Conservation (phyloP, 2,797 vertebrate species). For the Avahi laniger region DNA sequence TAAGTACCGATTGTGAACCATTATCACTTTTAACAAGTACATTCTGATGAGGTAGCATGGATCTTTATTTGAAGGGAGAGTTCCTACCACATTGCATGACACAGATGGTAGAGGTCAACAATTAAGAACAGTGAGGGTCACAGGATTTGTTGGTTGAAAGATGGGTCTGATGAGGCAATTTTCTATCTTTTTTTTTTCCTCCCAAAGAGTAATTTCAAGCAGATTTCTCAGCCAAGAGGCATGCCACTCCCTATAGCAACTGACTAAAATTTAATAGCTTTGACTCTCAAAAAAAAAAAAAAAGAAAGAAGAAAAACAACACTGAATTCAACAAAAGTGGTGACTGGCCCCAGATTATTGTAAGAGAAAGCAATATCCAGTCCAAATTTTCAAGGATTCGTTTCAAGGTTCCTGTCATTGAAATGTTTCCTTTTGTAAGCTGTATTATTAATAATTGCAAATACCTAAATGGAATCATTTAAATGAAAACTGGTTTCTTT, state of each 20-base stretch:
- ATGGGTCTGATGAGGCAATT: conserved; percentile 75
- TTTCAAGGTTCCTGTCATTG: conserved; percentile 72
- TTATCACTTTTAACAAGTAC: conserved; percentile 73
- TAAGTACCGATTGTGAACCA: conserved; percentile 60
- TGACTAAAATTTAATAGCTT: conserved; percentile 62
- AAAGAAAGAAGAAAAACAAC: neutral
- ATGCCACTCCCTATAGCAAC: conserved; percentile 61
- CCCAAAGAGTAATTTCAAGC: conserved; percentile 62
- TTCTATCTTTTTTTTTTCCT: conserved; percentile 59
- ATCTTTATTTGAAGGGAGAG: conserved; percentile 65
- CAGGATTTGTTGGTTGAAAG: conserved; percentile 74
- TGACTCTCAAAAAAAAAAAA: neutral
- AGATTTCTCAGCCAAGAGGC: conserved; percentile 62
- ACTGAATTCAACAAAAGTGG: conserved; percentile 56
- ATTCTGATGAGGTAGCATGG: conserved; percentile 69
- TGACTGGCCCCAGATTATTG: conserved; percentile 12
- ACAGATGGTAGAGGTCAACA: conserved; percentile 66
- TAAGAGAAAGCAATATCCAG: conserved; percentile 13
- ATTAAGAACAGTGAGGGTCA: conserved; percentile 67
- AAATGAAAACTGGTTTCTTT: conserved; percentile 33
- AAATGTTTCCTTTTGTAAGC: conserved; percentile 64
- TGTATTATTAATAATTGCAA: conserved; percentile 61
- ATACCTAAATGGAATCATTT: conserved; percentile 58
- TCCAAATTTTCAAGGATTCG: conserved; percentile 68
- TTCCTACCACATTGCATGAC: conserved; percentile 60